phyloP scores from a whole-genome alignment of 2,888 invertebrate genomes.

The Lamellibrachia satsuma region DNA sequence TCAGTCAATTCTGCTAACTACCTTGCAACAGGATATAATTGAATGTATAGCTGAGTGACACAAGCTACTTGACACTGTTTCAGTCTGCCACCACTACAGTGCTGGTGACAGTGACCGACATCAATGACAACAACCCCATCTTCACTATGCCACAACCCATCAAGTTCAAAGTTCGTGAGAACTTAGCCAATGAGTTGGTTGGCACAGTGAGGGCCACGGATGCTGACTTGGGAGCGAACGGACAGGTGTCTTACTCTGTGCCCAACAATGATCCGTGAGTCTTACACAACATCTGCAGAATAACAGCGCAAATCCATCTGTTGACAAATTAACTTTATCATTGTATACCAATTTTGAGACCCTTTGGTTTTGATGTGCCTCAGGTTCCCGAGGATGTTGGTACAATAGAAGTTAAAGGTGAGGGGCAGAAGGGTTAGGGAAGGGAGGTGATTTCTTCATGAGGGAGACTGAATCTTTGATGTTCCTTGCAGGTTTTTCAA shows the following conservation, averaged over 20 bases:
- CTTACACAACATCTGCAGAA: neutral
- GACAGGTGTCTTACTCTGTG: slow-evolving; percentile 34
- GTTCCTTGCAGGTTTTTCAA: slow-evolving; percentile 37
- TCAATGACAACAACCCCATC: slow-evolving; percentile 54
- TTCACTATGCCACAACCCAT: slow-evolving; percentile 28
- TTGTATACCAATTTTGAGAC: no score
- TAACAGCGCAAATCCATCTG: slow-evolving; percentile 24
- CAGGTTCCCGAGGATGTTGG: no score
- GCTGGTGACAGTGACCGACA: slow-evolving; percentile 47
- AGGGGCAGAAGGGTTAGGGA: no score
- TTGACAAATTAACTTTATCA: neutral
- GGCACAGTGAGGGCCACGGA: slow-evolving; percentile 43
- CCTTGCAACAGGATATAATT: no score
- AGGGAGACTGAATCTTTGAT: neutral
- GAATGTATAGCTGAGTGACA: neutral
- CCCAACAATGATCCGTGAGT: slow-evolving; percentile 24
- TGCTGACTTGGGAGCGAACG: slow-evolving; percentile 33
- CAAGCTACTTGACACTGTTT: slow-evolving; percentile 20
- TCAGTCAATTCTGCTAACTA: no score
- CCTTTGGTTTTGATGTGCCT: no score
- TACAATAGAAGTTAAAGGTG: no score
- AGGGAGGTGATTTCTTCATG: no score
- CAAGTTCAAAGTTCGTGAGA: slow-evolving; percentile 48
- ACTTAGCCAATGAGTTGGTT: slow-evolving; percentile 38
- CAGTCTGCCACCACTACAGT: slow-evolving; percentile 47